These are phyloP conservation scores for Chrysolina haemoptera DNA, from an alignment of 2,888 invertebrate species.

Conservation along the genomic window DNA sequence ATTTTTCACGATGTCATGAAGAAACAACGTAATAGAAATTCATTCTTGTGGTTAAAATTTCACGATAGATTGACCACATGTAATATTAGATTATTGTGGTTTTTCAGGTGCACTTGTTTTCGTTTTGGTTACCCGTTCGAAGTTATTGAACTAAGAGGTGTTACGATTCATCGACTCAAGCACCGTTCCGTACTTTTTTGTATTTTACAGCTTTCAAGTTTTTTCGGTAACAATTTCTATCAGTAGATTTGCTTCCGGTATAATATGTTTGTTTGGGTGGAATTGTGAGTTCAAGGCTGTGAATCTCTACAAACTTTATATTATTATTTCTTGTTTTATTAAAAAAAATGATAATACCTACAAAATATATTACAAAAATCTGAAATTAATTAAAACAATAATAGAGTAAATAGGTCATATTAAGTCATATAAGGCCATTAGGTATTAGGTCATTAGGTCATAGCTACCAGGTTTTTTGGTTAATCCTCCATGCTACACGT, in stretches of 20 bases:
- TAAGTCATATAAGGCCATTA: no score
- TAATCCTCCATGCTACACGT: no score
- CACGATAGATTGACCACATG: conserved; percentile 40
- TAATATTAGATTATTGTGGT: conserved; percentile 46
- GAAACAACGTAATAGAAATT: conserved; percentile 30
- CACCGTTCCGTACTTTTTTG: conserved; percentile 26
- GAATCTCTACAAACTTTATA: no score
- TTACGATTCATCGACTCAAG: conserved; percentile 32
- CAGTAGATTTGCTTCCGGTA: neutral
- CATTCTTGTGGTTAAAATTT: conserved; percentile 39
- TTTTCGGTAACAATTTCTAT: conserved; percentile 4
- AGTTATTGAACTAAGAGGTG: conserved; percentile 41
- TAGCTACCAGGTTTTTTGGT: no score
- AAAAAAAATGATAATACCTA: no score
- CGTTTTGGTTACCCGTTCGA: conserved; percentile 17
- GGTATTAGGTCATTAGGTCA: no score
- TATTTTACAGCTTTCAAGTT: conserved; percentile 14
- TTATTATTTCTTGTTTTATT: no score
- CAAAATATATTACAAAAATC: no score
- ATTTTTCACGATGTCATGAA: neutral
- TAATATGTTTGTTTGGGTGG: neutral
- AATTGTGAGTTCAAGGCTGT: neutral
- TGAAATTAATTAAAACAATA: no score
- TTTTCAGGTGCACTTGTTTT: conserved; percentile 28
- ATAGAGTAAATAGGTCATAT: no score